These are phyloP conservation scores for Cylas formicarius DNA, from an alignment of 1,140 invertebrate genomes.

Conservation along the genomic window DNA sequence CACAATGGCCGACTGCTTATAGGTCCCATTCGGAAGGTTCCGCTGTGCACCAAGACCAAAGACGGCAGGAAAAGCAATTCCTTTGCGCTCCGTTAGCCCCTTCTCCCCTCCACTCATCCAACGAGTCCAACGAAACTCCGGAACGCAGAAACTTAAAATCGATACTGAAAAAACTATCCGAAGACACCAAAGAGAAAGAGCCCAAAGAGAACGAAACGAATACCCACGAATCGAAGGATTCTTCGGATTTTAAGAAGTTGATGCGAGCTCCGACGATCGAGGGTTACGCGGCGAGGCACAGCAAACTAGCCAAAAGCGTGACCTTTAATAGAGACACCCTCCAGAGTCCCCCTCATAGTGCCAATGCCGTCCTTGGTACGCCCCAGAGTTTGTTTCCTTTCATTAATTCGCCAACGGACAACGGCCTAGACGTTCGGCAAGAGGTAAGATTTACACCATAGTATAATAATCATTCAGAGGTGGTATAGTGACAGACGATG, in stretches of 20 bases:
- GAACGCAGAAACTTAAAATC: conserved; percentile 76
- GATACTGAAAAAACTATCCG: conserved; percentile 74
- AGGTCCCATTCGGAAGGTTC: conserved; percentile 47
- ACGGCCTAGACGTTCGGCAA: conserved; percentile 15
- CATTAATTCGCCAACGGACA: conserved; percentile 21
- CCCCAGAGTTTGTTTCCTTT: conserved; percentile 30
- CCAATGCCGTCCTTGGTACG: conserved; percentile 31
- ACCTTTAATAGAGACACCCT: conserved; percentile 79
- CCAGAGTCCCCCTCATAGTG: conserved; percentile 64
- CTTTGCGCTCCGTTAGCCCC: conserved; percentile 30
- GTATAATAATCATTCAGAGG: too few relatives aligned
- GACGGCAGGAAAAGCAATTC: conserved; percentile 27
- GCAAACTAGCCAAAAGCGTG: conserved; percentile 80
- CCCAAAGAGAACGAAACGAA: conserved; percentile 34
- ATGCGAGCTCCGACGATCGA: conserved; percentile 74
- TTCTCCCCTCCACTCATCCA: conserved; percentile 42
- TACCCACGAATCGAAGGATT: conserved; percentile 42
- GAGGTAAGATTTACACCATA: too few relatives aligned
- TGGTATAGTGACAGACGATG: too few relatives aligned
- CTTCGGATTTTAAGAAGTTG: conserved; percentile 54
- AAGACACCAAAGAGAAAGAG: conserved; percentile 46
- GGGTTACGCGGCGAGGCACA: conserved; percentile 78
- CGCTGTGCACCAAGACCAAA: conserved; percentile 45
- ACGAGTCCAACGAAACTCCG: conserved; percentile 74
- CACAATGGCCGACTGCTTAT: too few relatives aligned